Percentiles rank a stretch among this genome's conserved stretches.
Evolutionary conservation across 2,888 invertebrate species (phyloP).

Genomic region (Caenorhabditis macrosperma): DNA sequence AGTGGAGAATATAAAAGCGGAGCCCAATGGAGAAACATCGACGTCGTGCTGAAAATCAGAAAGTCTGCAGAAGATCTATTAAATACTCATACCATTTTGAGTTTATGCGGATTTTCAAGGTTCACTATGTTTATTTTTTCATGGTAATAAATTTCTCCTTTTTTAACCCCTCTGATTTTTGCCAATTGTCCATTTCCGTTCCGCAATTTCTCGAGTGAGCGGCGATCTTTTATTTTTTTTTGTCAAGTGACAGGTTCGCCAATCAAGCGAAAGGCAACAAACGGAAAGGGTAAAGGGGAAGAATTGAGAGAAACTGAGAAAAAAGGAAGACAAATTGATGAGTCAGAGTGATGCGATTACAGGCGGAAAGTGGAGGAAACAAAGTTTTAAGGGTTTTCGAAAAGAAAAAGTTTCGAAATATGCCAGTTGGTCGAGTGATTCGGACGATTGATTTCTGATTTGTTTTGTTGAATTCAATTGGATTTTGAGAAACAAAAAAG

Average conservation of each 20-base stretch:
- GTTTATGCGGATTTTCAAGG: too few relatives aligned
- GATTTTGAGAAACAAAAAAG: too few relatives aligned
- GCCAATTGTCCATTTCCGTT: not conserved
- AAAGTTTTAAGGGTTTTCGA: too few relatives aligned
- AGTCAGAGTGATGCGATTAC: not conserved
- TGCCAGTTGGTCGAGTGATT: too few relatives aligned
- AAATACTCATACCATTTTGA: too few relatives aligned
- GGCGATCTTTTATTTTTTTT: not conserved
- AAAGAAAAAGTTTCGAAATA: too few relatives aligned
- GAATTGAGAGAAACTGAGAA: slow-evolving; percentile 15
- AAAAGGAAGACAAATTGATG: not conserved
- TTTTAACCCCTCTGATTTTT: too few relatives aligned
- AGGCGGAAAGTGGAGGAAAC: not conserved
- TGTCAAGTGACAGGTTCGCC: slow-evolving; percentile 37
- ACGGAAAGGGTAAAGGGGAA: too few relatives aligned
- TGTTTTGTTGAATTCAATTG: too few relatives aligned
- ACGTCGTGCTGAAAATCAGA: slow-evolving; percentile 15
- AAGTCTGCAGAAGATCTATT: not conserved
- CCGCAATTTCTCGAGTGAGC: not conserved
- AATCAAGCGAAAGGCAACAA: not conserved
- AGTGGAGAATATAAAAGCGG: slow-evolving; percentile 8
- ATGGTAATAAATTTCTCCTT: too few relatives aligned
- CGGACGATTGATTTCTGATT: too few relatives aligned
- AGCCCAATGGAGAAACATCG: slow-evolving; percentile 5
- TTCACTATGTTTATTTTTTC: too few relatives aligned